Conservation (phyloP, 2,888 invertebrate species). For the Oligia latruncula region DNA sequence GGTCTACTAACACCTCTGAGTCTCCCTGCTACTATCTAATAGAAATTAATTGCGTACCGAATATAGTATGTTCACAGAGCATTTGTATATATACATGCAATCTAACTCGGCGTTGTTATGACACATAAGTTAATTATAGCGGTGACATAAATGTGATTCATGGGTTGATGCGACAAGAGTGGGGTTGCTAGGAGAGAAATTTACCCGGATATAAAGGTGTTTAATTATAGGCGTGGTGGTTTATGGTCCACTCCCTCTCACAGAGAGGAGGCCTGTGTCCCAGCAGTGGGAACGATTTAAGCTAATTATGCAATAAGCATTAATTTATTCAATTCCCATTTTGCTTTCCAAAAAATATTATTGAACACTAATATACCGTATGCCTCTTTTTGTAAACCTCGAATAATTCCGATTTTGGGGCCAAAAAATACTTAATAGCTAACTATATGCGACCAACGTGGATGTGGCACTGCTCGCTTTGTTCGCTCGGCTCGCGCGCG, state of each 20-base stretch:
- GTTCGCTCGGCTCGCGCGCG: too few species aligned
- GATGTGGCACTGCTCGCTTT: too few species aligned
- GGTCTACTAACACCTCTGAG: not conserved
- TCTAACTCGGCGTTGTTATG: constrained; percentile 46
- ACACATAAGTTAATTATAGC: constrained; percentile 64
- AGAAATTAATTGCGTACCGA: constrained; percentile 7
- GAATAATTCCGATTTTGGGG: not conserved
- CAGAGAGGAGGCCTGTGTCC: not conserved
- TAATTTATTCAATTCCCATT: not conserved
- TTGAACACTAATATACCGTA: too few species aligned
- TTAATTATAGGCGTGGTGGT: not conserved
- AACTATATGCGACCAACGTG: not conserved
- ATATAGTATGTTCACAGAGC: not conserved
- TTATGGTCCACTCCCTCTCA: not conserved
- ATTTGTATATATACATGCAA: constrained; percentile 30
- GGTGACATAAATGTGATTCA: constrained; percentile 62
- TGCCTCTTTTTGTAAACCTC: not conserved
- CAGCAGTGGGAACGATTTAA: not conserved
- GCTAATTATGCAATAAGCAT: not conserved
- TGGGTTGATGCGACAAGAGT: constrained; percentile 38
- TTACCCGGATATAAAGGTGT: constrained; percentile 7
- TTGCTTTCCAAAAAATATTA: not conserved
- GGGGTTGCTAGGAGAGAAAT: constrained; percentile 40
- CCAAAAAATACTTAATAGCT: not conserved
- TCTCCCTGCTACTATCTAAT: not conserved